Base-by-base conservation (phyloP, 2,113 vertebrate genomes). In the Hippocampus guttulatus region DNA sequence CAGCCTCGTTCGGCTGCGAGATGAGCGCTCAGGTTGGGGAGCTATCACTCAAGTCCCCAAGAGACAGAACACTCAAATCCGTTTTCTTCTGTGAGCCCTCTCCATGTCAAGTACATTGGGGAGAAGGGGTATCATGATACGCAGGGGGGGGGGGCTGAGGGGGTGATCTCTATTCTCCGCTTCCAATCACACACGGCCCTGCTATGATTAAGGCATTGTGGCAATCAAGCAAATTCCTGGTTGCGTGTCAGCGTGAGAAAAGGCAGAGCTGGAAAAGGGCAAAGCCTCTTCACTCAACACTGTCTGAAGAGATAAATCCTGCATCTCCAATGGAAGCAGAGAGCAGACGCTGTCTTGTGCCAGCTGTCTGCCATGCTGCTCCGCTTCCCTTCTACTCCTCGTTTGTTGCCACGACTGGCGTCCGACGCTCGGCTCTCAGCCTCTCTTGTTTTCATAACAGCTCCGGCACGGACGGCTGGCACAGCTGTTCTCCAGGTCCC, bases 401-500 rank as follows among this genome's bases (percentile, higher is more conserved):
- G 81, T 80, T 84, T 73, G 80, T 83, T 73, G 77, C 84, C 65
- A 66, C 76, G 79, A 79, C 86, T 87, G 86, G 88, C 89, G 82
- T 87, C 87, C 82, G 83, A 83, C 72, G 75, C 88, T 72, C 80
- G 68, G 87, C 69, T 64, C 89, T 89, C 87, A 83, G 84, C 83
- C 79, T 27, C 64, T 82, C 85, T 89, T 91, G 91, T 93, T 92
- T 92, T 91, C 88, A 81, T 86, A 91, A 88, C 90, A 88, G 86
- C 82, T 84, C 81, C 85, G 74, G 84, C 76, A 82, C 83, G 88
- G 85, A 84, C 84, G 90, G 87, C 89, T 88, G 86, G 90, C 91
- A 90, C 91, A 92, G 92, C 92, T 93, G 92, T 91, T 92, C 83
- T 21, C 73, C 25, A 76, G 79, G 87, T 92, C 92, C 92, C 92